A percentile compares a stretch with the other conserved stretches of the same genome.
Conservation (phyloP, 2,113 vertebrate genomes). For the Hemichromis elongatus region DNA sequence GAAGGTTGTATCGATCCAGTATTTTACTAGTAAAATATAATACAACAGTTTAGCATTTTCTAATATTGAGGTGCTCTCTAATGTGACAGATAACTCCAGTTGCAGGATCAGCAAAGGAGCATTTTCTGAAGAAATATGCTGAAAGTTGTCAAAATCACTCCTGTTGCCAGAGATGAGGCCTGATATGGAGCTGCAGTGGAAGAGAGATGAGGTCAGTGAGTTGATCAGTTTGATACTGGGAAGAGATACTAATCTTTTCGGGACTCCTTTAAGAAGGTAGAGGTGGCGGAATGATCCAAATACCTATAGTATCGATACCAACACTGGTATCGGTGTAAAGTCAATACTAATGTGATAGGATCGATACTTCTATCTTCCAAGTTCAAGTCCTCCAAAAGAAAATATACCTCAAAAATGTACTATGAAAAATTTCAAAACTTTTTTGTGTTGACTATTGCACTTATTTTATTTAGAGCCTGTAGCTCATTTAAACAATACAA, state of each 20-base stretch:
- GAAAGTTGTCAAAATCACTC: slow-evolving; percentile 12
- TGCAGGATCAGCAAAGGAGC: slow-evolving; percentile 8
- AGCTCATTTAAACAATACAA: background rate
- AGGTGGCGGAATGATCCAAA: background rate
- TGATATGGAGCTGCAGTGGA: slow-evolving; percentile 36
- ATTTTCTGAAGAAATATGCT: slow-evolving; percentile 25
- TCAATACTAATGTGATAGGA: background rate
- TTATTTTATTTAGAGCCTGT: background rate
- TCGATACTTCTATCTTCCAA: background rate
- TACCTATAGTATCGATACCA: background rate
- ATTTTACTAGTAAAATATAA: background rate
- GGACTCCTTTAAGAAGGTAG: background rate
- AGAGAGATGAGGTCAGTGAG: background rate
- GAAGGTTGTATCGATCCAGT: background rate
- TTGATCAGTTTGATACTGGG: background rate
- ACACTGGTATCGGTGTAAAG: background rate
- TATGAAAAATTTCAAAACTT: background rate
- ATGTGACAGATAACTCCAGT: background rate
- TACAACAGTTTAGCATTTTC: background rate
- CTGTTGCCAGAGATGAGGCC: slow-evolving; percentile 1
- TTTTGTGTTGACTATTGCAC: background rate
- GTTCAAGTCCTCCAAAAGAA: too few species aligned
- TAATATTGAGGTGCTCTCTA: background rate
- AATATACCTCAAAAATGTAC: background rate
- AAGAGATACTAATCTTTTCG: background rate